Evolutionary conservation across 2,797 vertebrate genomes (phyloP).

Genomic region (Onychomys torridus): DNA sequence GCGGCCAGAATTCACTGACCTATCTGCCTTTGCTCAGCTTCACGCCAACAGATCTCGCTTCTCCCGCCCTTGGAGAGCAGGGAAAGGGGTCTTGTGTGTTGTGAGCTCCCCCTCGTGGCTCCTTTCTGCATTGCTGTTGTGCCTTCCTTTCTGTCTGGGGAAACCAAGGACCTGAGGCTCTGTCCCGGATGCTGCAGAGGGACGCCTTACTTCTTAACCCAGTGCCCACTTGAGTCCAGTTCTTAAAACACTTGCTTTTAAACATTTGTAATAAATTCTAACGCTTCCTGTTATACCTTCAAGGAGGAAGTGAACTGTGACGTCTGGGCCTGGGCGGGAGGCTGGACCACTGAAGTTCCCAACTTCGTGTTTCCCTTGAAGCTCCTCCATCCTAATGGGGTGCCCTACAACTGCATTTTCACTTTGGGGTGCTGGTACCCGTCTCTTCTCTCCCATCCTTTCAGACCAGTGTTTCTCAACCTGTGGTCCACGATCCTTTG

Average conservation of each 20-base stretch:
- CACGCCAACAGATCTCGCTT: not conserved
- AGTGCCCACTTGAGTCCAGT: too few species aligned
- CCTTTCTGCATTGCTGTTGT: not conserved
- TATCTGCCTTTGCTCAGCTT: not conserved
- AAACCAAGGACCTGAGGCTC: not conserved
- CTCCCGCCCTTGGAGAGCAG: fast-evolving
- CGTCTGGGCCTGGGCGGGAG: not conserved
- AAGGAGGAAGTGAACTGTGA: not conserved
- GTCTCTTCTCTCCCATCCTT: not conserved
- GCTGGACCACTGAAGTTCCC: not conserved
- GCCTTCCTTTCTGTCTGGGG: too few species aligned
- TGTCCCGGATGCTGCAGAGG: not conserved
- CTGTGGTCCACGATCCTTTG: not conserved
- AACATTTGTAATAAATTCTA: not conserved
- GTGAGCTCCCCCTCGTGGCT: not conserved
- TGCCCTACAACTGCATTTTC: not conserved
- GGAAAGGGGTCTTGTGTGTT: not conserved
- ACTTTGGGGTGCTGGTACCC: not conserved
- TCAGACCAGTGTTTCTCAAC: not conserved
- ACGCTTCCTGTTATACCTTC: not conserved
- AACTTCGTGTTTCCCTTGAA: not conserved
- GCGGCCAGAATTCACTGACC: not conserved
- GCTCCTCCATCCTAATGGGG: too few species aligned
- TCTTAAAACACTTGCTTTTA: not conserved
- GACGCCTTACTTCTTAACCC: not conserved